Evolutionary conservation across 2,797 vertebrate genomes (phyloP).

Genomic region (Gadopsis bispinosus): DNA sequence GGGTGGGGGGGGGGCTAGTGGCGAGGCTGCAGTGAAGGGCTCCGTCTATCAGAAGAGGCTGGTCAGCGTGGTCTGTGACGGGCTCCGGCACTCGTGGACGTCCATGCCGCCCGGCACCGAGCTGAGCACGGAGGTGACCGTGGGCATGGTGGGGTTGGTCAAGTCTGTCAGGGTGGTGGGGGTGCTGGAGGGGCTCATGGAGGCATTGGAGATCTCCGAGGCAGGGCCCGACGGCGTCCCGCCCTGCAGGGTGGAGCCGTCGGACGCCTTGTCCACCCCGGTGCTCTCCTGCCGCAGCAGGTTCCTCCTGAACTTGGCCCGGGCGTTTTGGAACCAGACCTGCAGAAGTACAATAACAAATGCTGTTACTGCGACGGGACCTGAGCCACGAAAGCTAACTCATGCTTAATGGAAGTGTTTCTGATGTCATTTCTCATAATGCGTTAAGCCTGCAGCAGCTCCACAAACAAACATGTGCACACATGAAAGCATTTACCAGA

Average conservation of each 20-base stretch:
- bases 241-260: slow-evolving; percentile 92
- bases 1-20: background rate
- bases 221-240: slow-evolving; percentile 96
- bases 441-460: background rate
- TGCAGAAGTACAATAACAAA: slow-evolving; percentile 53
- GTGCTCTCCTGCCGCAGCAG: slow-evolving; percentile 97
- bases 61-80: slow-evolving; percentile 97
- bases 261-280: slow-evolving; percentile 94
- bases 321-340: slow-evolving; percentile 99
- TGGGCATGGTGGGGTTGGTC: slow-evolving; percentile 98
- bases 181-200: slow-evolving; percentile 98
- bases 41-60: slow-evolving; percentile 97
- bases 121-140: slow-evolving; percentile 95
- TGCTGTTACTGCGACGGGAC: background rate
- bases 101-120: slow-evolving; percentile 94
- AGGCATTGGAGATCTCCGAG: slow-evolving; percentile 97
- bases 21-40: background rate
- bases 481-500: background rate
- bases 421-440: background rate
- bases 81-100: slow-evolving; percentile 95
- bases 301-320: slow-evolving; percentile 99
- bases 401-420: background rate
- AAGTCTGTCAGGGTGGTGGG: slow-evolving; percentile 98
- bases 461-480: background rate
- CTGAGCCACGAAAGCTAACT: background rate